These are phyloP conservation scores for Pangasius macronema DNA, from an alignment of 2,797 vertebrate genomes.

Conservation along the genomic window DNA sequence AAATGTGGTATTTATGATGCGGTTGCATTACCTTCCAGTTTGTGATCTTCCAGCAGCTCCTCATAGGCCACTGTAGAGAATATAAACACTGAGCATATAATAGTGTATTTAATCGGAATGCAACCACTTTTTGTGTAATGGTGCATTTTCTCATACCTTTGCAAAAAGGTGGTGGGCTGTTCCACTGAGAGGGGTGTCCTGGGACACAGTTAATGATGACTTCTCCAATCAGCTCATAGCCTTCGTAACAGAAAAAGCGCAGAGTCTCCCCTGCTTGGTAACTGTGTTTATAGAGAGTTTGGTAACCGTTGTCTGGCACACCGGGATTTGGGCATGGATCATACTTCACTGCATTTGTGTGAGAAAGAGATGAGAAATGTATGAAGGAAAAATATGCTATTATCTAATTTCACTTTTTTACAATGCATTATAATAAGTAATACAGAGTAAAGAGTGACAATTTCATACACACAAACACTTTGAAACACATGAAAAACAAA, in stretches of 20 bases:
- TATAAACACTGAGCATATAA: conserved; percentile 48
- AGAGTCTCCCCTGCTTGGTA: conserved; percentile 92
- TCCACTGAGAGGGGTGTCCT: conserved; percentile 91
- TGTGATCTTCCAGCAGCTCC: conserved; percentile 88
- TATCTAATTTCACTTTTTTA: not conserved
- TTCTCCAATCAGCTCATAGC: conserved; percentile 90
- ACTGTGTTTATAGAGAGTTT: conserved; percentile 90
- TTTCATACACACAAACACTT: not conserved
- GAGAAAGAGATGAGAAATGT: conserved; percentile 12
- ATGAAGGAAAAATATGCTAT: not conserved
- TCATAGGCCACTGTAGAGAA: conserved; percentile 84
- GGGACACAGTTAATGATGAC: conserved; percentile 90
- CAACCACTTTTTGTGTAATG: not conserved
- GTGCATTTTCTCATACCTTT: conserved; percentile 75
- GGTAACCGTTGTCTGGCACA: conserved; percentile 91
- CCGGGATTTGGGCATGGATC: conserved; percentile 92
- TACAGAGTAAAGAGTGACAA: not conserved
- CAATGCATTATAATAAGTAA: not conserved
- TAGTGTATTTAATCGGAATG: not conserved
- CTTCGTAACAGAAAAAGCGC: conserved; percentile 93
- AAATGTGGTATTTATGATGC: not conserved
- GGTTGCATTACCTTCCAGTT: conserved; percentile 81
- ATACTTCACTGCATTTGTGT: conserved; percentile 77
- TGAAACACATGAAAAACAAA: not conserved
- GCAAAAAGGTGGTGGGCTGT: conserved; percentile 89